Evolutionary conservation across 2,113 vertebrate species (phyloP).

Genomic region (Toxotes jaculatrix): DNA sequence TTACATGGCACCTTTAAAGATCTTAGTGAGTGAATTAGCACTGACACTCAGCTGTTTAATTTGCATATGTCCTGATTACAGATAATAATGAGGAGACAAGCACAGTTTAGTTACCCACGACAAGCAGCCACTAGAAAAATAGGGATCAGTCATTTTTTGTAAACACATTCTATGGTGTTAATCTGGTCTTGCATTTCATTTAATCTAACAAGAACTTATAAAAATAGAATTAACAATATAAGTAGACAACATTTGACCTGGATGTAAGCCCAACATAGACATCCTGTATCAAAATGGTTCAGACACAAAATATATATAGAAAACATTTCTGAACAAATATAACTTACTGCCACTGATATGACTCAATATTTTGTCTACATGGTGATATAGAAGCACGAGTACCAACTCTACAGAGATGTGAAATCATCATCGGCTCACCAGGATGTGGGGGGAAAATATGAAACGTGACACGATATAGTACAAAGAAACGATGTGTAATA

Average conservation of each 20-base stretch:
- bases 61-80: constrained; percentile 30
- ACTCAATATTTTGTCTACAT: constrained; percentile 11
- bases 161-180: constrained; percentile 19
- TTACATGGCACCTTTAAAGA: constrained; percentile 32
- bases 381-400: neutral
- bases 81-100: constrained; percentile 26
- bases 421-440: neutral
- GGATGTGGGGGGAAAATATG: neutral
- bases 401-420: constrained; percentile 4
- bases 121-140: constrained; percentile 28
- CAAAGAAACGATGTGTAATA: neutral
- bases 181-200: constrained; percentile 14
- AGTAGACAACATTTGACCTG: neutral
- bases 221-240: constrained; percentile 60
- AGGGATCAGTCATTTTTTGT: constrained; percentile 23
- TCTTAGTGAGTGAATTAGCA: constrained; percentile 5
- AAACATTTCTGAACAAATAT: constrained; percentile 33
- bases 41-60: constrained; percentile 12
- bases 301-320: constrained; percentile 25
- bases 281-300: constrained; percentile 40
- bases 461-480: neutral
- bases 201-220: constrained; percentile 40
- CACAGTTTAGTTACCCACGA: constrained; percentile 12
- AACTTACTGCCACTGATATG: constrained; percentile 22
- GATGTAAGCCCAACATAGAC: constrained; percentile 16